These are phyloP conservation scores for Erebia ligea DNA, from an alignment of 2,888 invertebrate species.

Conservation along the genomic window DNA sequence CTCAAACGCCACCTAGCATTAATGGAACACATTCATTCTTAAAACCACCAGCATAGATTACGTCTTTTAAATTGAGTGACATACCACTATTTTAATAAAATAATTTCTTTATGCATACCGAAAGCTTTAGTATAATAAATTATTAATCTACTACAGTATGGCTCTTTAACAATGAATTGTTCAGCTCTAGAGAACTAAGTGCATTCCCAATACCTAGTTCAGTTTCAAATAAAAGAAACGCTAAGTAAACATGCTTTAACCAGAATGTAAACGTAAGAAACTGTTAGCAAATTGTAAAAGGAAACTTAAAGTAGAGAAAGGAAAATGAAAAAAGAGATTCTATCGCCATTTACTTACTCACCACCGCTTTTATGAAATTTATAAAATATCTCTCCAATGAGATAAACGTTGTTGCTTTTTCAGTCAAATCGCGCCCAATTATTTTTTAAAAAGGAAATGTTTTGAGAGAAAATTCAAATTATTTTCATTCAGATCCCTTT, in stretches of 20 bases:
- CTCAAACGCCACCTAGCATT: too few relatives aligned
- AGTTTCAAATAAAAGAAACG: conserved; percentile 5
- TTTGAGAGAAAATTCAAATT: background rate
- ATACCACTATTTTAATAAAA: too few relatives aligned
- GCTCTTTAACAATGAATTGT: background rate
- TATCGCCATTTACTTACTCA: conserved; percentile 8
- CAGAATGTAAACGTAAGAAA: conserved; percentile 7
- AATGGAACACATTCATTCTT: too few relatives aligned
- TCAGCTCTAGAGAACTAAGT: background rate
- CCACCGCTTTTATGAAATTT: conserved; percentile 18
- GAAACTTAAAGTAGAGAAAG: conserved; percentile 4
- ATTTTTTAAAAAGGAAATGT: conserved; percentile 4
- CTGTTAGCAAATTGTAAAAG: conserved; percentile 16
- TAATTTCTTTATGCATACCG: too few relatives aligned
- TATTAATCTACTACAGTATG: background rate
- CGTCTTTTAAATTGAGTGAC: too few relatives aligned
- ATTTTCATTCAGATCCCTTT: background rate
- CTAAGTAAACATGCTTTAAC: background rate
- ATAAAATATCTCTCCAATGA: conserved; percentile 13
- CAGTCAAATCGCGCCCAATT: conserved; percentile 1
- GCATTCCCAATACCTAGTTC: conserved; percentile 2
- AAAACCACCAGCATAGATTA: too few relatives aligned
- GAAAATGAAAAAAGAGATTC: conserved; percentile 10
- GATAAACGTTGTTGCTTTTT: conserved; percentile 9
- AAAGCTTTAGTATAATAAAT: background rate